phyloP scores from a whole-genome alignment of 2,113 vertebrate species.

The Gallinago jamesoni region DNA sequence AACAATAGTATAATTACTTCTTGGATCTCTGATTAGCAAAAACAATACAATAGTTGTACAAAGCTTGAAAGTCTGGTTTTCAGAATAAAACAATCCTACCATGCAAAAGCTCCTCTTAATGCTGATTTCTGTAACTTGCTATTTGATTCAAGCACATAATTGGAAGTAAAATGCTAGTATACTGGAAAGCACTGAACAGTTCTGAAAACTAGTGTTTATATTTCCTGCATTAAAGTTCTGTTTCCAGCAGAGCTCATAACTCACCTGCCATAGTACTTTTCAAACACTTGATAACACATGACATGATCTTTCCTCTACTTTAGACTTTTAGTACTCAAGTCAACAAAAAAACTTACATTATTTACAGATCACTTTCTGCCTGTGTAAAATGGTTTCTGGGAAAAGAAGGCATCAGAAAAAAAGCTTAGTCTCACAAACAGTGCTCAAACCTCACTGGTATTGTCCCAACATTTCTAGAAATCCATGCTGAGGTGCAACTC shows the following conservation, averaged over 20 bases:
- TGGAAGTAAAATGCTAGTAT: neutral
- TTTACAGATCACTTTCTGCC: neutral
- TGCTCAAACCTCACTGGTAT: neutral
- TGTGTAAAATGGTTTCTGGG: neutral
- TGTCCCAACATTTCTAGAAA: neutral
- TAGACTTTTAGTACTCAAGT: neutral
- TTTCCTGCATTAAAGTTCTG: neutral
- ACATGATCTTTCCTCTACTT: neutral
- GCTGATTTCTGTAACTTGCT: conserved; percentile 11
- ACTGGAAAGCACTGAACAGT: neutral
- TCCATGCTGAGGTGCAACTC: neutral
- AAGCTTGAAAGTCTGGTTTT: conserved; percentile 9
- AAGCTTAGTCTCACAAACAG: neutral
- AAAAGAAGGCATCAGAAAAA: neutral
- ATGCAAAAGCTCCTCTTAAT: neutral
- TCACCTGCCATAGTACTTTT: neutral
- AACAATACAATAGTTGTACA: conserved; percentile 1
- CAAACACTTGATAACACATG: neutral
- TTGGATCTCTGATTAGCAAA: conserved; percentile 44
- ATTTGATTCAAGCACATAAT: neutral
- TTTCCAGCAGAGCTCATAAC: neutral
- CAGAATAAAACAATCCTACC: neutral
- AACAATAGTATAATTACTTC: conserved; percentile 53
- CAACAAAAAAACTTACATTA: neutral
- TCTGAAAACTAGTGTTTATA: neutral